Percentiles rank a stretch among this genome's conserved stretches.
These are phyloP conservation scores for Eupsittula cactorum DNA, from an alignment of 2,113 vertebrate species.

Conservation along the genomic window DNA sequence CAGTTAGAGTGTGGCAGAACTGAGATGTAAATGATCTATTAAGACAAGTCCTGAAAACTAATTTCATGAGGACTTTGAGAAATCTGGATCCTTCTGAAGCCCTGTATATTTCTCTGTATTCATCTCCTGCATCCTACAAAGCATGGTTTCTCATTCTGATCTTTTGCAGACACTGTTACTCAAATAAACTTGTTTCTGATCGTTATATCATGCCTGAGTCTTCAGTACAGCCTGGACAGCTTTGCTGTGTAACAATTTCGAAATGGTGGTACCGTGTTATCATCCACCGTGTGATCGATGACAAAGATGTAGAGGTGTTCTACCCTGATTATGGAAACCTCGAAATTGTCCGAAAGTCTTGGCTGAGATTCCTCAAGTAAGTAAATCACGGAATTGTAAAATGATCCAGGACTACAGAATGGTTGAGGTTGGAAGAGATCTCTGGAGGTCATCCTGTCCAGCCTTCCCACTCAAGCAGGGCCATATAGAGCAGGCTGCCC, in stretches of 20 bases:
- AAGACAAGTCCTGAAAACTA: background rate
- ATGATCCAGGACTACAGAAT: background rate
- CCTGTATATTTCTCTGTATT: background rate
- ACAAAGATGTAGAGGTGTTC: constrained; percentile 86
- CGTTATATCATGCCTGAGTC: constrained; percentile 82
- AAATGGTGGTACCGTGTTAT: constrained; percentile 92
- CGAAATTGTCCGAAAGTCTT: constrained; percentile 70
- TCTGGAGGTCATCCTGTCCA: background rate
- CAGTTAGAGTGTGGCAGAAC: background rate
- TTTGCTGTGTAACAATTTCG: constrained; percentile 81
- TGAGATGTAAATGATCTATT: background rate
- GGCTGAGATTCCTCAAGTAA: constrained; percentile 92
- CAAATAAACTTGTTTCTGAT: constrained; percentile 78
- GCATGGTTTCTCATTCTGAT: background rate
- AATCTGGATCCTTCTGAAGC: background rate
- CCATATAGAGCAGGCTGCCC: background rate
- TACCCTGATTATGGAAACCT: constrained; percentile 88
- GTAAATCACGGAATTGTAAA: background rate
- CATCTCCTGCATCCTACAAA: background rate
- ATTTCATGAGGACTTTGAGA: background rate
- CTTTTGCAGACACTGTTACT: constrained; percentile 84
- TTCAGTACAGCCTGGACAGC: constrained; percentile 83
- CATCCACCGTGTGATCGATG: constrained; percentile 81
- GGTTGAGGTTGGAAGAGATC: background rate
- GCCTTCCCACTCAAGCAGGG: background rate